Conservation (phyloP, 2,113 vertebrate genomes). For the Cyprinus carpio region DNA sequence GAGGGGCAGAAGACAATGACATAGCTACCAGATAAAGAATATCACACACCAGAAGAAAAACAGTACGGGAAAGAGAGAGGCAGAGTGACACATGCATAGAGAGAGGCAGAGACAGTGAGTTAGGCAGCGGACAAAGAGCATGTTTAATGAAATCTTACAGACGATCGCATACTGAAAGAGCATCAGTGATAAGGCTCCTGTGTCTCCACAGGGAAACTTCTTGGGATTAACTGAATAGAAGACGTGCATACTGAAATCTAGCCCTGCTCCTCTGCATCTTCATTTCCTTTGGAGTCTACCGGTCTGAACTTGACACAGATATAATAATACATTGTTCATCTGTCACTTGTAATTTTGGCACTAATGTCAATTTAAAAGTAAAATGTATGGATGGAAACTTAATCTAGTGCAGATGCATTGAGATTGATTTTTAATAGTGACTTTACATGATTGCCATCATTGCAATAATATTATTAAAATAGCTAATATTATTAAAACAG, state of each 20-base stretch:
- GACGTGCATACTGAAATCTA: slow-evolving; percentile 21
- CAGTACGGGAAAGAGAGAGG: slow-evolving; percentile 19
- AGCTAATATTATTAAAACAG: too few species aligned
- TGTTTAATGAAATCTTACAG: slow-evolving; percentile 43
- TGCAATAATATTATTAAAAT: too few species aligned
- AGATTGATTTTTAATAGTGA: too few species aligned
- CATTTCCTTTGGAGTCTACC: neutral
- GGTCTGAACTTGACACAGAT: neutral
- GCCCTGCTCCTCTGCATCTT: neutral
- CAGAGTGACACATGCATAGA: slow-evolving; percentile 20
- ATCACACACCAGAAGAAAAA: slow-evolving; percentile 24
- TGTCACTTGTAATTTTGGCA: too few species aligned
- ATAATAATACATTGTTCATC: neutral
- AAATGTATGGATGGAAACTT: neutral
- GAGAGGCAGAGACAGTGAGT: slow-evolving; percentile 7
- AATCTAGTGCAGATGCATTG: neutral
- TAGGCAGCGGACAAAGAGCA: slow-evolving; percentile 42
- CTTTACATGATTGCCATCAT: too few species aligned
- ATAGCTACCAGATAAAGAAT: slow-evolving; percentile 31
- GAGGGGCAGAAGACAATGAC: slow-evolving; percentile 32
- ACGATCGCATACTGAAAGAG: slow-evolving; percentile 36
- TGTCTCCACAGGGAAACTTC: slow-evolving; percentile 21
- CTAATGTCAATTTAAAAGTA: neutral
- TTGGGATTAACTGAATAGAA: slow-evolving; percentile 18
- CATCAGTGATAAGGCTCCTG: slow-evolving; percentile 33